Evolutionary conservation across 2,888 invertebrate species (phyloP).

Genomic region (Agrotis clavis): DNA sequence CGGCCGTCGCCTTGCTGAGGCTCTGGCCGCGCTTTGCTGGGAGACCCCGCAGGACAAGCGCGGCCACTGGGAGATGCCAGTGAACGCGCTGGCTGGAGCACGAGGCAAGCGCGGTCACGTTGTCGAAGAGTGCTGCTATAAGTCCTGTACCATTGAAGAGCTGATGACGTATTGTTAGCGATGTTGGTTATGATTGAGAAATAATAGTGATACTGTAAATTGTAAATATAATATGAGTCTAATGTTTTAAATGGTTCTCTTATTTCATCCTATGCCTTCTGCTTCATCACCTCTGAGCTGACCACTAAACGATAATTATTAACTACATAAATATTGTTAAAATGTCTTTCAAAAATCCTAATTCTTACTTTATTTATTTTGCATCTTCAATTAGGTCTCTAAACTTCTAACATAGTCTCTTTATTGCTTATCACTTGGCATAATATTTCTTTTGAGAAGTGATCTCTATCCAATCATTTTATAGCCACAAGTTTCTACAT

Average conservation of each 20-base stretch:
- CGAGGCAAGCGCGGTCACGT: constrained; percentile 64
- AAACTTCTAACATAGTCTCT: not conserved
- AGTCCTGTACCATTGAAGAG: constrained; percentile 66
- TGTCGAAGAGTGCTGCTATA: constrained; percentile 70
- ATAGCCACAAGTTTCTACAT: not conserved
- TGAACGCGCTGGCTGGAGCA: constrained; percentile 34
- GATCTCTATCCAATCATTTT: constrained; percentile 4
- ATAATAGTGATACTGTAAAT: constrained; percentile 28
- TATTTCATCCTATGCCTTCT: not conserved
- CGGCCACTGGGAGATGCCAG: constrained; percentile 24
- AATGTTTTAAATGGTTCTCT: not conserved
- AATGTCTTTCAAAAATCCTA: too few relatives aligned
- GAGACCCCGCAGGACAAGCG: constrained; percentile 40
- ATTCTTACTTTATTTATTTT: too few relatives aligned
- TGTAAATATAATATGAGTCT: constrained; percentile 28
- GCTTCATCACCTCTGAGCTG: too few relatives aligned
- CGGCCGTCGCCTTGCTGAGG: constrained; percentile 43
- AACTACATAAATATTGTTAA: too few relatives aligned
- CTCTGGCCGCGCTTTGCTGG: constrained; percentile 44
- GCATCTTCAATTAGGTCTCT: too few relatives aligned
- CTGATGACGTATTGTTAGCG: constrained; percentile 64
- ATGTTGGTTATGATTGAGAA: not conserved
- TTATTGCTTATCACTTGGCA: not conserved
- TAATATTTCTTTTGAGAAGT: too few relatives aligned
- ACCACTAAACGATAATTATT: too few relatives aligned